Percentiles rank a stretch among this genome's conserved stretches.
phyloP scores from a whole-genome alignment of 2,888 invertebrate species.

The Euzetes globulus region DNA sequence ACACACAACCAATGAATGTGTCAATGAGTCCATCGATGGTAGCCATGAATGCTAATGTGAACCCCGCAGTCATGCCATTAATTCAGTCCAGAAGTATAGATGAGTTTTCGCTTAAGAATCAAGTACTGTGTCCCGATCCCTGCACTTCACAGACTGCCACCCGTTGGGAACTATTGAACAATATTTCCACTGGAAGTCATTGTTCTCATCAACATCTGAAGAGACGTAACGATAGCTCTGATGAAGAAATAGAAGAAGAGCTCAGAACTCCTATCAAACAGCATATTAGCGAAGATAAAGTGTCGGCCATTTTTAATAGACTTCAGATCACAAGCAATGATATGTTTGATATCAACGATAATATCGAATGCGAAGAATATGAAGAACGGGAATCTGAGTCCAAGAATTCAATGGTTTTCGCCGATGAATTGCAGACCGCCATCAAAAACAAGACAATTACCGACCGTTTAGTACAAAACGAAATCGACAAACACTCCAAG shows the following conservation, averaged over 20 bases:
- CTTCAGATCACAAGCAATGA: constrained; percentile 30
- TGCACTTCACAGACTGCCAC: constrained; percentile 42
- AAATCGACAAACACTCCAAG: constrained; percentile 39
- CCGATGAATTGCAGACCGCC: constrained; percentile 30
- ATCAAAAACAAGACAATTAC: background rate
- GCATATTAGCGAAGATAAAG: constrained; percentile 42
- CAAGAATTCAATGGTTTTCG: background rate
- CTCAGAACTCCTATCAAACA: constrained; percentile 38
- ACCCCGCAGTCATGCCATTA: no score
- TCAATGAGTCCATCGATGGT: constrained; percentile 3
- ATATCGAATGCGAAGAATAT: background rate
- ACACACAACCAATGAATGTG: no score
- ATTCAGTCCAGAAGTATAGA: no score
- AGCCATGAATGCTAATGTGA: no score
- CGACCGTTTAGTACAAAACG: constrained; percentile 28
- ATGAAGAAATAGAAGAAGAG: constrained; percentile 30
- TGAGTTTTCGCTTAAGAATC: no score
- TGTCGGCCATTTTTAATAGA: constrained; percentile 38
- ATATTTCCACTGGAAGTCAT: constrained; percentile 25
- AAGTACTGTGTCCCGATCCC: constrained; percentile 38
- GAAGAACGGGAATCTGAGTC: constrained; percentile 21
- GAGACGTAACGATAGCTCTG: constrained; percentile 27
- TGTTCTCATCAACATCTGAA: background rate
- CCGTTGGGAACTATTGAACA: constrained; percentile 40
- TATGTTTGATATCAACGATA: background rate